Percentiles rank a stretch among this genome's conserved stretches.
phyloP scores from a whole-genome alignment of 2,797 vertebrate genomes.

The Ara ararauna region DNA sequence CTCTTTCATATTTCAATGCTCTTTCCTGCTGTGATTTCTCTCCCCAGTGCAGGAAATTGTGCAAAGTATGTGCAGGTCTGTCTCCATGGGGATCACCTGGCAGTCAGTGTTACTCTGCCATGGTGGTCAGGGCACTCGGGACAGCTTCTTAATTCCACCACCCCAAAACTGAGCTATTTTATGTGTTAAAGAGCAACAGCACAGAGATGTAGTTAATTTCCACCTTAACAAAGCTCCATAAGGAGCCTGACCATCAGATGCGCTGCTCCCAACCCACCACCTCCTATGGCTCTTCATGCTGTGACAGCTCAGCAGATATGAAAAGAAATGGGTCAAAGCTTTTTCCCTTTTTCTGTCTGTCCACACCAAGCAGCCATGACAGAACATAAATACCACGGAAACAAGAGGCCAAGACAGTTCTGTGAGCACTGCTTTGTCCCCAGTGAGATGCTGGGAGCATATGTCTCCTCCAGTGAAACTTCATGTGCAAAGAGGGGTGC shows the following conservation, averaged over 20 bases:
- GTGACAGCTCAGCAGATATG: neutral
- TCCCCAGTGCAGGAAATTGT: neutral
- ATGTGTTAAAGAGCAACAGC: neutral
- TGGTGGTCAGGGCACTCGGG: neutral
- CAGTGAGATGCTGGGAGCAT: neutral
- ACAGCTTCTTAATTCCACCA: neutral
- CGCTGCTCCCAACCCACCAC: too few species aligned
- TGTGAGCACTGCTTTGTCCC: neutral
- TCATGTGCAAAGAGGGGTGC: neutral
- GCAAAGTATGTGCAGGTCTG: neutral
- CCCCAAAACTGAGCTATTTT: neutral
- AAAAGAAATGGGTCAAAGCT: neutral
- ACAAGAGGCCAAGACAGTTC: neutral
- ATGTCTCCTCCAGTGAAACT: neutral
- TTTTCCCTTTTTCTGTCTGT: neutral
- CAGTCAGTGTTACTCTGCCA: accelerated
- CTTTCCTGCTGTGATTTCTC: neutral
- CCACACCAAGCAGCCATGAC: neutral
- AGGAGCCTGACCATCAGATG: neutral
- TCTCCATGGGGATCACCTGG: neutral
- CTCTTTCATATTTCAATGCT: neutral
- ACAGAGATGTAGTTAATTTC: neutral
- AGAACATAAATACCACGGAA: neutral
- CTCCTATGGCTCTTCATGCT: neutral
- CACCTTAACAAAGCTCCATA: neutral